phyloP scores from a whole-genome alignment of 2,888 invertebrate genomes.

The Nemotelus pantherinus region DNA sequence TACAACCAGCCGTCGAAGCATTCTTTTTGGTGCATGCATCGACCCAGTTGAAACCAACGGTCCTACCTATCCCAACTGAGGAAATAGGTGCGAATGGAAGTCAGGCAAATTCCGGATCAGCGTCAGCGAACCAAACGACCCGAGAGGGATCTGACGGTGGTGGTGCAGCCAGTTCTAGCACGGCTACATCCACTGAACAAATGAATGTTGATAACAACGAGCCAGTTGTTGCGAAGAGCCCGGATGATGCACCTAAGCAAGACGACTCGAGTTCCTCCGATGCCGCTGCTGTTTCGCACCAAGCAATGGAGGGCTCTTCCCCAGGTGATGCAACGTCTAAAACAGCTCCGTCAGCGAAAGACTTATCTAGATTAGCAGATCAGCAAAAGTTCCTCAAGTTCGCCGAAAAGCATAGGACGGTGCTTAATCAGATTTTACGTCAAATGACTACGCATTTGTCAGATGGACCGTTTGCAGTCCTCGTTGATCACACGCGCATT shows the following conservation, averaged over 20 bases:
- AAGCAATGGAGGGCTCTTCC: neutral
- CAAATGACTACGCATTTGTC: slow-evolving; percentile 81
- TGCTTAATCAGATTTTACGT: slow-evolving; percentile 87
- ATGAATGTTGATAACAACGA: slow-evolving; percentile 10
- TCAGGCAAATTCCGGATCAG: neutral
- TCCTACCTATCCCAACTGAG: slow-evolving; percentile 10
- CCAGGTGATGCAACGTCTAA: neutral
- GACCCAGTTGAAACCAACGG: slow-evolving; percentile 47
- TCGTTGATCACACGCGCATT: slow-evolving; percentile 87
- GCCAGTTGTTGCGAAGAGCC: too few species aligned
- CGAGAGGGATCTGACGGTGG: neutral
- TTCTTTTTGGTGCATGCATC: slow-evolving; percentile 90
- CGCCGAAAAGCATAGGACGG: slow-evolving; percentile 88
- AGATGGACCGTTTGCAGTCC: slow-evolving; percentile 87
- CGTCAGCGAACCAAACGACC: neutral
- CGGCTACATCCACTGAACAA: neutral
- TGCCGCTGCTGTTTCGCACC: neutral
- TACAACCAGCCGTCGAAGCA: slow-evolving; percentile 88
- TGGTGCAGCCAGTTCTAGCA: neutral
- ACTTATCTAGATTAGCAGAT: slow-evolving; percentile 65
- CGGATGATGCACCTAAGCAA: neutral
- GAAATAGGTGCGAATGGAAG: neutral
- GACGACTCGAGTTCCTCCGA: neutral
- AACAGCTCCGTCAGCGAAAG: neutral
- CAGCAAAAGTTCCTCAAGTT: slow-evolving; percentile 76